These are phyloP conservation scores for Eidolon helvum DNA, from an alignment of 2,113 vertebrate species.

Conservation along the genomic window DNA sequence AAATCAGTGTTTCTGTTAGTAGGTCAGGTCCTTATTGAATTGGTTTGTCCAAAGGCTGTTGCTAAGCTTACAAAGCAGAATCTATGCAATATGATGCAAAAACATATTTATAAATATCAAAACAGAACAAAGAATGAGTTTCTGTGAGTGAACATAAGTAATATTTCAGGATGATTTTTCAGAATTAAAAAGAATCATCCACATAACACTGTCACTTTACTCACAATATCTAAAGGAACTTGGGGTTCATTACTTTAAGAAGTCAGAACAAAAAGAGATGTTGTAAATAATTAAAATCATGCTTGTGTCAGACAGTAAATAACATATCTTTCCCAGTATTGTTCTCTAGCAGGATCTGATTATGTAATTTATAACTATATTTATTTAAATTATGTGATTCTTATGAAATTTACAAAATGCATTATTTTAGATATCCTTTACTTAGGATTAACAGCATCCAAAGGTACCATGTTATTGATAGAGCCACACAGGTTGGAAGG, in stretches of 20 bases:
- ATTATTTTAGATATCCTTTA: background rate
- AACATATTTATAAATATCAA: background rate
- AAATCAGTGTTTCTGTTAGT: conserved; percentile 5
- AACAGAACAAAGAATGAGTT: background rate
- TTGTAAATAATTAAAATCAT: background rate
- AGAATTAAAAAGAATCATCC: background rate
- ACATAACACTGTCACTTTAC: background rate
- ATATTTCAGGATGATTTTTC: background rate
- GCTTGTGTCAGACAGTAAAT: background rate
- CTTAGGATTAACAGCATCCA: background rate
- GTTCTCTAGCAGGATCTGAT: background rate
- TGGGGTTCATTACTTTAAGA: background rate
- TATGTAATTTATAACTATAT: conserved; percentile 1
- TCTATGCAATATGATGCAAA: background rate
- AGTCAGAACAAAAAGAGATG: background rate
- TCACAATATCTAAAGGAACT: background rate
- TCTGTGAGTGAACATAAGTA: background rate
- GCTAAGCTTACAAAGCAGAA: background rate
- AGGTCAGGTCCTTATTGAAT: conserved; percentile 27
- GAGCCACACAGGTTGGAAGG: background rate
- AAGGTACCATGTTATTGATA: background rate
- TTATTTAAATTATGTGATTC: background rate
- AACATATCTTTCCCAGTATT: background rate
- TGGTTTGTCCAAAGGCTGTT: conserved; percentile 3
- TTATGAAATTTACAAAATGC: background rate